These are phyloP conservation scores for Nasonia vitripennis DNA, from an alignment of 1,140 invertebrate species.

Conservation along the genomic window DNA sequence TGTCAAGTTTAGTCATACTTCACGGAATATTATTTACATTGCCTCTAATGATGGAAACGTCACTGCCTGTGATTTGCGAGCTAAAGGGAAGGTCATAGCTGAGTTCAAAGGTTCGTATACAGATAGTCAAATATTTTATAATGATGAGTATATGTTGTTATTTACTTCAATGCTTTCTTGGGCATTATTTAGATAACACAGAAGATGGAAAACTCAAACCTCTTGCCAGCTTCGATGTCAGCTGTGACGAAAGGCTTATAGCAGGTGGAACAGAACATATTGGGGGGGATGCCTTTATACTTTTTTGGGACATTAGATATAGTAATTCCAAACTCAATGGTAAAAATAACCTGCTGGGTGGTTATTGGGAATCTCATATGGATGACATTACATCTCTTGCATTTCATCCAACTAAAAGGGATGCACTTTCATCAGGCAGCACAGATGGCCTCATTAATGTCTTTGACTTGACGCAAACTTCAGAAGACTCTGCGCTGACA, in stretches of 20 bases:
- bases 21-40: conserved; percentile 79
- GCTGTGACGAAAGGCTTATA: conserved; percentile 82
- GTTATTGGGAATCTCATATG: conserved; percentile 90
- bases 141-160: neutral
- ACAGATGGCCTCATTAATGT: conserved; percentile 91
- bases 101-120: conserved; percentile 76
- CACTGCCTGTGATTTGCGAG: conserved; percentile 81
- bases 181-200: conserved; percentile 68
- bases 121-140: conserved; percentile 39
- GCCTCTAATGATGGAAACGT: conserved; percentile 78
- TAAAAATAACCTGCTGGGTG: conserved; percentile 82
- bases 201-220: conserved; percentile 74
- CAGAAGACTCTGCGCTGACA: conserved; percentile 88
- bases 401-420: conserved; percentile 85
- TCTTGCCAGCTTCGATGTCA: conserved; percentile 86
- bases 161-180: conserved; percentile 51
- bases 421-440: conserved; percentile 84
- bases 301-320: conserved; percentile 88
- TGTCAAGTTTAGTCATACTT: conserved; percentile 78
- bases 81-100: conserved; percentile 74
- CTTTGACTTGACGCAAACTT: conserved; percentile 84
- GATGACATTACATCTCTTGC: conserved; percentile 88
- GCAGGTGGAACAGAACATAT: conserved; percentile 86
- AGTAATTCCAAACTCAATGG: conserved; percentile 63
- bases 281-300: conserved; percentile 82